Percentiles rank a stretch among this genome's conserved stretches.
phyloP scores from a whole-genome alignment of 2,888 invertebrate genomes.

The Isoperla grammatica region DNA sequence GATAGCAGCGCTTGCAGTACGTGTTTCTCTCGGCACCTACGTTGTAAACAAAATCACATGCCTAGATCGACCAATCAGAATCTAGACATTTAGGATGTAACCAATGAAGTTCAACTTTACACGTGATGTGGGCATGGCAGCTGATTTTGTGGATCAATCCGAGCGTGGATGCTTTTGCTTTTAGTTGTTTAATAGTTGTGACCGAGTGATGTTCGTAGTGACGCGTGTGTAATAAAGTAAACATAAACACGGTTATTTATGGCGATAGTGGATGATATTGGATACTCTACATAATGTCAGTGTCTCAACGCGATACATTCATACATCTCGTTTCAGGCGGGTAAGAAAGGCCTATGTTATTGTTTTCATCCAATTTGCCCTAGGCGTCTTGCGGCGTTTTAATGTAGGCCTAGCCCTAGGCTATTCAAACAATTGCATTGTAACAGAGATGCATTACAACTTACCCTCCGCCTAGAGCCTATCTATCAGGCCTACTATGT shows the following conservation, averaged over 20 bases:
- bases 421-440: conserved; percentile 6
- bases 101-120: conserved; percentile 26
- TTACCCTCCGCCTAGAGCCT: no score
- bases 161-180: not conserved
- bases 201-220: not conserved
- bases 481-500: no score
- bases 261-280: conserved; percentile 1
- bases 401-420: not conserved
- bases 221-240: not conserved
- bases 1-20: conserved; percentile 7
- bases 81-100: conserved; percentile 15
- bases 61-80: conserved; percentile 21
- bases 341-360: conserved; percentile 53
- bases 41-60: conserved; percentile 33
- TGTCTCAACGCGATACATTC: conserved; percentile 62
- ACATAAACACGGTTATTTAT: not conserved
- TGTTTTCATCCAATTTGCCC: conserved; percentile 23
- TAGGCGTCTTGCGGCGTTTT: conserved; percentile 16
- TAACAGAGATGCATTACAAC: not conserved
- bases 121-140: conserved; percentile 28
- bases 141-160: conserved; percentile 25
- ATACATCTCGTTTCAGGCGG: conserved; percentile 95
- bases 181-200: not conserved
- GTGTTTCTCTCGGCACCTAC: not conserved
- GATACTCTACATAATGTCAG: conserved; percentile 36